Base-by-base conservation (phyloP, 1,140 invertebrate species). In the Gonioctena quinquepunctata region DNA sequence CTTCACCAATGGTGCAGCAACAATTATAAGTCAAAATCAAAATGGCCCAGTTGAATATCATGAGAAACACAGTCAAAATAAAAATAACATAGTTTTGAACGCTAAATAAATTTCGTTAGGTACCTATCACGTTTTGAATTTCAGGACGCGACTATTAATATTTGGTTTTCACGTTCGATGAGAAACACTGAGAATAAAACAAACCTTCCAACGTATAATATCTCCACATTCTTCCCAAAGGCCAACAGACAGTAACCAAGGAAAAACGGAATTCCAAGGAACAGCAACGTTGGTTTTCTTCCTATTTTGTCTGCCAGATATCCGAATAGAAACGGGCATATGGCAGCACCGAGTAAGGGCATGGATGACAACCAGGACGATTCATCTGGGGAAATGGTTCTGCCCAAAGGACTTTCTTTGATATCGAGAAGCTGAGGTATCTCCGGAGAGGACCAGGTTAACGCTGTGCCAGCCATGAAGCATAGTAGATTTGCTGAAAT, bases 271-370 rank as follows among this genome's bases (percentile, higher is more conserved):
- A 90, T 64, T 0, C 79, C 77, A 1, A 88, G 85, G 1, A 87
- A 72, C 22, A 84, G 74, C 1, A 86, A 70, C 11, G 83, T 79
- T 23, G 76, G 79, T 68, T 85, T 86, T 60, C 85, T 74, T 1
- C 85, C 85, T 19, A 85, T 77, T 6, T 76, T 78, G 52, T 87
- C 83, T 7, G 83, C 67, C 0, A 82, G 27, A 50, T 78, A 74
- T 11, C 83, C 84, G 22, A 84, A 83, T 1, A 78, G 13, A 26
- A 76, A 75, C 0, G 80, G 77, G 0, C 77, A 76, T n/a, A 77
- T 52, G 6, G 94, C 85, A n/a, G 93, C 93, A 13, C 94, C 94
- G 18, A 96, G 78, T 0, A 93, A 88, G 56, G 96, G 83, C 3
- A 96, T 80, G 1, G 88, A 85, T 0, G 71, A 22, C 68, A 96